Percentiles rank a stretch among this genome's conserved stretches.
These are phyloP conservation scores for Enteromius mattozi DNA, from an alignment of 2,797 vertebrate species.

Conservation along the genomic window DNA sequence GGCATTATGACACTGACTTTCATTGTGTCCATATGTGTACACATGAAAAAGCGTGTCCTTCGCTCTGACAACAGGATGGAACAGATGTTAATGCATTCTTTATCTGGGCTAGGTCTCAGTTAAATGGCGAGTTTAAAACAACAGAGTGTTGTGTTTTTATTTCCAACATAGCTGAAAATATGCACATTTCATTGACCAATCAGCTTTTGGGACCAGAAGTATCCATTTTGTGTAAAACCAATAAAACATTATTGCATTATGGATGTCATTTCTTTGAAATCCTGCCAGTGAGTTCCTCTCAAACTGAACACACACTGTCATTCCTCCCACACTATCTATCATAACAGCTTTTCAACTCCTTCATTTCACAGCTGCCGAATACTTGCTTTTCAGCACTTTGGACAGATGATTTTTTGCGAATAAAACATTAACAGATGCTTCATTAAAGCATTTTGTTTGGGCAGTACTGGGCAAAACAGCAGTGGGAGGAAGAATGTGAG, in stretches of 20 bases:
- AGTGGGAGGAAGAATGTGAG: slow-evolving; percentile 54
- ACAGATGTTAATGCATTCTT: slow-evolving; percentile 35
- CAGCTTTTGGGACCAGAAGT: background rate
- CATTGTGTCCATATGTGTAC: slow-evolving; percentile 10
- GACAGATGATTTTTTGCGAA: slow-evolving; percentile 31
- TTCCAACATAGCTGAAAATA: background rate
- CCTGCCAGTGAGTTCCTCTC: slow-evolving; percentile 41
- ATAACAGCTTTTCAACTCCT: slow-evolving; percentile 45
- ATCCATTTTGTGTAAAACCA: background rate
- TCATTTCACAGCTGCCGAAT: slow-evolving; percentile 45
- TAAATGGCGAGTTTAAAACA: slow-evolving; percentile 9
- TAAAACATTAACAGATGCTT: slow-evolving; percentile 26
- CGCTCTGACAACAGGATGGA: slow-evolving; percentile 8
- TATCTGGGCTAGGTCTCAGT: background rate
- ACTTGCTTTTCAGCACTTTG: slow-evolving; percentile 25
- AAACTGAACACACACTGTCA: slow-evolving; percentile 48
- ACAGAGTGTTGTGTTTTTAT: slow-evolving; percentile 9
- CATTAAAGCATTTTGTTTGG: background rate
- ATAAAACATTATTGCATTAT: slow-evolving; percentile 34
- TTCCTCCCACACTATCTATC: slow-evolving; percentile 45
- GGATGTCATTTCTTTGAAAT: slow-evolving; percentile 36
- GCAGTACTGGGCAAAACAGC: background rate
- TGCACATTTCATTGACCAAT: background rate
- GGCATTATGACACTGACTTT: slow-evolving; percentile 53
- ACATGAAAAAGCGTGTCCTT: slow-evolving; percentile 21